These are phyloP conservation scores for Aegithalos caudatus DNA, from an alignment of 2,113 vertebrate genomes.

Conservation along the genomic window DNA sequence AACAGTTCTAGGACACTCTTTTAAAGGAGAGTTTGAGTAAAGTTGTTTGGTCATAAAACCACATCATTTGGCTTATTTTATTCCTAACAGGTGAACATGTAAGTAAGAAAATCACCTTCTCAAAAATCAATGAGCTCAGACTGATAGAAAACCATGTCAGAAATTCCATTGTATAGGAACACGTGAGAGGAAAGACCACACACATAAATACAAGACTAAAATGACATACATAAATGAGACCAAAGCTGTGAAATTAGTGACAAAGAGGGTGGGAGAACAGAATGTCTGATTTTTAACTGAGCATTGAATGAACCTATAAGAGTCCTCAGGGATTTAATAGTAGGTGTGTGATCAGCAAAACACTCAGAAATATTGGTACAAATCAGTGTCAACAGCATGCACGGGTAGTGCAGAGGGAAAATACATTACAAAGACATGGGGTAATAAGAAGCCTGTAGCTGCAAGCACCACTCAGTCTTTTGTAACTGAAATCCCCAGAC, in stretches of 20 bases:
- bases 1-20: not conserved
- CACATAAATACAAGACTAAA: not conserved
- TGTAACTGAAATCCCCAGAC: not conserved
- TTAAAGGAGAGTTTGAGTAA: not conserved
- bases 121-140: not conserved
- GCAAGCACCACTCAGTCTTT: not conserved
- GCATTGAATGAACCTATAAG: not conserved
- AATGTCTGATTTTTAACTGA: not conserved
- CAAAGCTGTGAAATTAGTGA: not conserved
- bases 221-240: not conserved
- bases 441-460: not conserved
- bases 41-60: not conserved
- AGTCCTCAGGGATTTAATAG: not conserved
- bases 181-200: not conserved
- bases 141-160: not conserved
- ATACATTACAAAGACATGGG: not conserved
- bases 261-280: not conserved
- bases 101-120: not conserved
- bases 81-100: not conserved
- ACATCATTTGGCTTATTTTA: not conserved
- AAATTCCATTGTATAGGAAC: not conserved
- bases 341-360: not conserved
- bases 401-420: not conserved
- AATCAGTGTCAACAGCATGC: not conserved
- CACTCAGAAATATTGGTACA: not conserved